These are phyloP conservation scores for Panurus biarmicus DNA, from an alignment of 2,113 vertebrate species.

Conservation along the genomic window DNA sequence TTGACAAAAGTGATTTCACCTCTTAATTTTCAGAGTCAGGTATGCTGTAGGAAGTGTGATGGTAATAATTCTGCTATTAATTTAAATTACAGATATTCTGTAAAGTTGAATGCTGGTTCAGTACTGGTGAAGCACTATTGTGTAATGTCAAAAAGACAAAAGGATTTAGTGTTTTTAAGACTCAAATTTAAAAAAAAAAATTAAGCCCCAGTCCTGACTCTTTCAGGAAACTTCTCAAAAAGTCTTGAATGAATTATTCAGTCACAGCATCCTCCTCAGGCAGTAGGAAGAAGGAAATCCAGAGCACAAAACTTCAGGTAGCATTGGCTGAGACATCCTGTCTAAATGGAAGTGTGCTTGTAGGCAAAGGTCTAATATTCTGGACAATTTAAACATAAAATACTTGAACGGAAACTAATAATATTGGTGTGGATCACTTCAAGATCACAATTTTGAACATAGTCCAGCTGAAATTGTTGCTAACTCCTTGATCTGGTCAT, in stretches of 20 bases:
- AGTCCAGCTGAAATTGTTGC: neutral
- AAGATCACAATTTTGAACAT: neutral
- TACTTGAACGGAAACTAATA: neutral
- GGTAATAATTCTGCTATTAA: constrained; percentile 23
- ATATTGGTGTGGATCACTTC: rapidly evolving
- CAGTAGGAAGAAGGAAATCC: neutral
- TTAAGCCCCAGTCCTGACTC: neutral
- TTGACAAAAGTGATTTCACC: constrained; percentile 24
- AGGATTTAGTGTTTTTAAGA: neutral
- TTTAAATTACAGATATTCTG: constrained; percentile 4
- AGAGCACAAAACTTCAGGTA: neutral
- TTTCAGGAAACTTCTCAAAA: neutral
- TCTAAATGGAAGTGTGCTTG: neutral
- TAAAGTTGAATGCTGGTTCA: neutral
- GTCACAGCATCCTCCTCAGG: neutral
- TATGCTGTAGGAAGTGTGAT: neutral
- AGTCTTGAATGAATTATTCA: neutral
- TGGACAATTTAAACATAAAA: neutral
- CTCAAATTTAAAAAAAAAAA: neutral
- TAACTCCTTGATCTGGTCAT: neutral
- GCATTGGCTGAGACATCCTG: neutral
- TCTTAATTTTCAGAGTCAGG: constrained; percentile 20
- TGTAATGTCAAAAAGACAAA: neutral
- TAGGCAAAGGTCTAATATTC: neutral
- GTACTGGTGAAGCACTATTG: neutral